phyloP scores from a whole-genome alignment of 2,888 invertebrate genomes.

The Tricholauxania praeusta region DNA sequence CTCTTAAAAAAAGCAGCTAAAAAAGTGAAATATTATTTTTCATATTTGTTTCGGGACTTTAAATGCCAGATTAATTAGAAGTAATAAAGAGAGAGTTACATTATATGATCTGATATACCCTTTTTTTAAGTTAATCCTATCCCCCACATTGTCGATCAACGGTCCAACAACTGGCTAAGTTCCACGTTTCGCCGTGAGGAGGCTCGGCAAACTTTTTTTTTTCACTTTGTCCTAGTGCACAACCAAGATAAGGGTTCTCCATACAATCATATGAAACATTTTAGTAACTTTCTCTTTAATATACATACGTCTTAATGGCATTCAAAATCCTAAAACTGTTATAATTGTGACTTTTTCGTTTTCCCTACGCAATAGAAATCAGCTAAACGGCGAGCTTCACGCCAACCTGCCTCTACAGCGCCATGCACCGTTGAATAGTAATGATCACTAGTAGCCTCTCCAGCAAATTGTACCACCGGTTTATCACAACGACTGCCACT shows the following conservation, averaged over 20 bases:
- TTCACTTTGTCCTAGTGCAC: too few relatives aligned
- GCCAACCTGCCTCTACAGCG: slow-evolving; percentile 78
- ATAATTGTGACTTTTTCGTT: slow-evolving; percentile 57
- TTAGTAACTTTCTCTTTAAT: too few relatives aligned
- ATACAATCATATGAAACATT: too few relatives aligned
- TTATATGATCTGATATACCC: too few relatives aligned
- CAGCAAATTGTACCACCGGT: slow-evolving; percentile 76
- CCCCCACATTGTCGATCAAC: too few relatives aligned
- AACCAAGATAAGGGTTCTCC: too few relatives aligned
- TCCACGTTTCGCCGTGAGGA: too few relatives aligned
- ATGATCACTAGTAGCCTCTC: slow-evolving; percentile 77
- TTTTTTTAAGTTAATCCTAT: too few relatives aligned
- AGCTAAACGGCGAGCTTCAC: slow-evolving; percentile 76
- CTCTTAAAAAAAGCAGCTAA: slow-evolving; percentile 2
- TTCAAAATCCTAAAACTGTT: slow-evolving; percentile 55
- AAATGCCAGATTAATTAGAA: slow-evolving; percentile 20
- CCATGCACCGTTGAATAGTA: slow-evolving; percentile 80
- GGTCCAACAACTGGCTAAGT: too few relatives aligned
- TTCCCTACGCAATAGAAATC: slow-evolving; percentile 57
- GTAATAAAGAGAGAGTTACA: too few relatives aligned
- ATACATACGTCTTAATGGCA: slow-evolving; percentile 37
- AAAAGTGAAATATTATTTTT: slow-evolving; percentile 24
- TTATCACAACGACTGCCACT: slow-evolving; percentile 63
- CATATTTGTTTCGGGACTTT: slow-evolving; percentile 27
- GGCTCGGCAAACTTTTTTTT: too few relatives aligned